These are phyloP conservation scores for Nilaparvata lugens DNA, from an alignment of 1,140 invertebrate genomes.

Conservation along the genomic window DNA sequence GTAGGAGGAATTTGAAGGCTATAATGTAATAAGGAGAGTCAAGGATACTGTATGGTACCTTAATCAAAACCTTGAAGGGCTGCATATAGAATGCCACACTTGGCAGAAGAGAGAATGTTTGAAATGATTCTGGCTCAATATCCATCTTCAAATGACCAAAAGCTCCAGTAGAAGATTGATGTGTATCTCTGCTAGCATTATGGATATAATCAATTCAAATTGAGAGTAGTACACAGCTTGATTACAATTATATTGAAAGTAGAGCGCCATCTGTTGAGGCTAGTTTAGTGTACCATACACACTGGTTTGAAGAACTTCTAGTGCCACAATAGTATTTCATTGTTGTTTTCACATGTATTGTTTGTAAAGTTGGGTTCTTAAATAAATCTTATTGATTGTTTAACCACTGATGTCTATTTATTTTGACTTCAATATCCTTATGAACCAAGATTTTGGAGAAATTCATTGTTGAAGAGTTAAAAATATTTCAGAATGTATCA, in stretches of 20 bases:
- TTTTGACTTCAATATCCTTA: too few relatives aligned
- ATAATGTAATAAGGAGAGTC: too few relatives aligned
- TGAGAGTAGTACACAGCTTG: neutral
- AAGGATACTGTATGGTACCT: too few relatives aligned
- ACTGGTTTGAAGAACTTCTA: neutral
- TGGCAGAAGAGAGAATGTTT: too few relatives aligned
- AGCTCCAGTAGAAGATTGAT: neutral
- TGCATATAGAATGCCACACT: too few relatives aligned
- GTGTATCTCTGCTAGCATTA: neutral
- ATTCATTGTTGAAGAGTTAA: too few relatives aligned
- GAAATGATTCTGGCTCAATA: too few relatives aligned
- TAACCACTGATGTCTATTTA: too few relatives aligned
- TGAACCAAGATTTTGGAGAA: too few relatives aligned
- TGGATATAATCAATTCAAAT: neutral
- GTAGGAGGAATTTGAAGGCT: too few relatives aligned
- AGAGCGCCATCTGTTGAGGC: neutral
- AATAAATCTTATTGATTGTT: neutral
- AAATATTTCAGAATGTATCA: too few relatives aligned
- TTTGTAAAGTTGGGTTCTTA: neutral
- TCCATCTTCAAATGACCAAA: neutral
- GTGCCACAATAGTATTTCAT: conserved; percentile 1
- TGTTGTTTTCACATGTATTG: conserved; percentile 3
- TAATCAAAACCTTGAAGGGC: too few relatives aligned
- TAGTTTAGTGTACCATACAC: neutral
- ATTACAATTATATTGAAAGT: neutral